phyloP scores from a whole-genome alignment of 2,113 vertebrate species.

The Pomatostomus ruficeps region DNA sequence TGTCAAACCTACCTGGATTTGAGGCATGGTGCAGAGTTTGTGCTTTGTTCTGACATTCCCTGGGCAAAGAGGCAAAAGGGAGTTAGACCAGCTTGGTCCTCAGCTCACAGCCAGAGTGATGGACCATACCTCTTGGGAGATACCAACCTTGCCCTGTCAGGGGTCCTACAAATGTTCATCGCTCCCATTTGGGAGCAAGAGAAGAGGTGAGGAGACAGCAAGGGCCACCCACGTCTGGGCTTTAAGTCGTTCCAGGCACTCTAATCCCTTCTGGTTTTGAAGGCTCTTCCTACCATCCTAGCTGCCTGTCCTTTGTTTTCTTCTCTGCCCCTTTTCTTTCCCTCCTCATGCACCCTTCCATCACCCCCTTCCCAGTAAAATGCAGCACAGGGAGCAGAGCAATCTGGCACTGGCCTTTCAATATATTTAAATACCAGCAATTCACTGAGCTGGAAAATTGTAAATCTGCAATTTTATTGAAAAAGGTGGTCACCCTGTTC shows the following conservation, averaged over 20 bases:
- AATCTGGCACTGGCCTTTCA: not conserved
- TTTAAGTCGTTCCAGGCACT: not conserved
- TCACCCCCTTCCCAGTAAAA: not conserved
- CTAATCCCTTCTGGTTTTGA: not conserved
- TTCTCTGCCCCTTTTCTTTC: not conserved
- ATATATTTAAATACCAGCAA: slow-evolving; percentile 53
- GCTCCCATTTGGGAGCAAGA: not conserved
- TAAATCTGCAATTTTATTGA: slow-evolving; percentile 63
- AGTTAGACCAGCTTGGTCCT: not conserved
- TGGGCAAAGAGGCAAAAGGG: not conserved
- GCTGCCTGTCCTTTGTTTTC: not conserved
- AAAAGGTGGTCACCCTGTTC: slow-evolving; percentile 38
- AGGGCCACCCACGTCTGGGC: not conserved
- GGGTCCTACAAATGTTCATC: not conserved
- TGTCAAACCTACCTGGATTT: not conserved
- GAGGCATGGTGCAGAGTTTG: rapidly evolving
- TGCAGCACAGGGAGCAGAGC: not conserved
- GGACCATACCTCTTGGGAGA: not conserved
- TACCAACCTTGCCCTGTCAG: not conserved
- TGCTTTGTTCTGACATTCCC: not conserved
- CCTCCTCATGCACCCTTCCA: not conserved
- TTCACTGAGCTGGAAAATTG: slow-evolving; percentile 65
- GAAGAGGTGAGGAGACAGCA: not conserved
- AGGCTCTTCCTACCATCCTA: not conserved
- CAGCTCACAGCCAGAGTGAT: not conserved